Evolutionary conservation across 2,888 invertebrate species (phyloP).

Genomic region (Sarcophaga subvicina): DNA sequence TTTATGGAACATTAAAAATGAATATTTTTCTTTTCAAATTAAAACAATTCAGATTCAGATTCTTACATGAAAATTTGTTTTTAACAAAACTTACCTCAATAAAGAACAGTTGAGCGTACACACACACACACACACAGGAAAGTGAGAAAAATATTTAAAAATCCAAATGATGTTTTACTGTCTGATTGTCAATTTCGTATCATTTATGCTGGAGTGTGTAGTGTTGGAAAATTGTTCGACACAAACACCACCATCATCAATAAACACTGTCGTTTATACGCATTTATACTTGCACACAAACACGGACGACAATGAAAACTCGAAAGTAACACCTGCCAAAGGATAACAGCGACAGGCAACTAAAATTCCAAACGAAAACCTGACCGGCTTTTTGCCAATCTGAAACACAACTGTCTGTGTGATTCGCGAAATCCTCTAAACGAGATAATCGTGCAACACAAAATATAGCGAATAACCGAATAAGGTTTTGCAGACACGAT

Average conservation of each 20-base stretch:
- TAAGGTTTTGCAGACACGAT: constrained; percentile 41
- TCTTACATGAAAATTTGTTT: not conserved
- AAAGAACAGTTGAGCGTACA: not conserved
- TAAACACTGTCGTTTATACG: not conserved
- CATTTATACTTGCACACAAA: not conserved
- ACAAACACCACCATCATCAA: not conserved
- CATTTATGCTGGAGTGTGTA: constrained; percentile 16
- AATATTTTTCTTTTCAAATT: no score
- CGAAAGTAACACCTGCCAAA: constrained; percentile 53
- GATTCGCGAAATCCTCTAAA: constrained; percentile 57
- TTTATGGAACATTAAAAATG: no score
- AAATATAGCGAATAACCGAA: constrained; percentile 56
- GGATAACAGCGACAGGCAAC: constrained; percentile 58
- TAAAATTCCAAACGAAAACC: constrained; percentile 49
- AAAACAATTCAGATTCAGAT: not conserved
- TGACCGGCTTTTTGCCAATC: constrained; percentile 66
- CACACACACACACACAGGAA: not conserved
- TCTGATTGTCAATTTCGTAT: not conserved
- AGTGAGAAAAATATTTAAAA: constrained; percentile 2
- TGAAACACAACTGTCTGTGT: constrained; percentile 45
- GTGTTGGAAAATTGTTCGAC: constrained; percentile 2
- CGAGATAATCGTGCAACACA: constrained; percentile 18
- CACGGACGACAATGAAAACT: not conserved
- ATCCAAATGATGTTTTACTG: constrained; percentile 6
- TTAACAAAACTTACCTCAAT: not conserved